Conservation (phyloP, 2,888 invertebrate genomes). For the Ashinkailepas kermadecensis region DNA sequence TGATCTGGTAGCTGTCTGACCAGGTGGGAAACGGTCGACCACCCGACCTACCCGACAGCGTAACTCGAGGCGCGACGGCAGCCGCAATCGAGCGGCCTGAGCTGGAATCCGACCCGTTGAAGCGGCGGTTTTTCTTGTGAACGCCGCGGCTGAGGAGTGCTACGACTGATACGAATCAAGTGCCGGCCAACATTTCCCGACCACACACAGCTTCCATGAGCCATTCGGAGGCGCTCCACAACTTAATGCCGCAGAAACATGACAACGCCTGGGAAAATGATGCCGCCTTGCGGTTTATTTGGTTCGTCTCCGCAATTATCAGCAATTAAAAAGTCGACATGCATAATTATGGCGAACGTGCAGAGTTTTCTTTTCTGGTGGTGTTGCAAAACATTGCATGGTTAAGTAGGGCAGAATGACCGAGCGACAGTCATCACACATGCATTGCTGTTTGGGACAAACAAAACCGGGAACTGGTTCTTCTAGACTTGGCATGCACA, state of each 20-base stretch:
- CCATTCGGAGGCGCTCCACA: not conserved
- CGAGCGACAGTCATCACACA: too few species aligned
- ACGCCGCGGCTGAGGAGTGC: not conserved
- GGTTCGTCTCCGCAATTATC: not conserved
- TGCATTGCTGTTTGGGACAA: too few species aligned
- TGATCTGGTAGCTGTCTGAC: too few species aligned
- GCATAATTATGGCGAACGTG: not conserved
- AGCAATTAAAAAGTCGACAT: not conserved
- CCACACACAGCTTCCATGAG: not conserved
- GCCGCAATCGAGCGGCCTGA: not conserved
- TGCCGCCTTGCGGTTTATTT: not conserved
- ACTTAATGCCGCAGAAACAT: not conserved
- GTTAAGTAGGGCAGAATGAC: not conserved
- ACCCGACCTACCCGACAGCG: not conserved
- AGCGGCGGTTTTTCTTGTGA: not conserved
- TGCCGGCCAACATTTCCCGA: not conserved
- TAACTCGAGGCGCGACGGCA: not conserved
- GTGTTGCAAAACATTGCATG: not conserved
- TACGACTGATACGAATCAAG: slow-evolving; percentile 2
- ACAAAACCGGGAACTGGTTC: too few species aligned
- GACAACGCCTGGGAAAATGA: not conserved
- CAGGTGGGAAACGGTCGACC: not conserved
- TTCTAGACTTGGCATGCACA: too few species aligned
- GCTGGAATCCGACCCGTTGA: not conserved
- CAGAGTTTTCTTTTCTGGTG: not conserved